Evolutionary conservation across 2,113 vertebrate species (phyloP), one percentile per base, ranked within the genome.

Genomic region (Parotia lawesii): DNA sequence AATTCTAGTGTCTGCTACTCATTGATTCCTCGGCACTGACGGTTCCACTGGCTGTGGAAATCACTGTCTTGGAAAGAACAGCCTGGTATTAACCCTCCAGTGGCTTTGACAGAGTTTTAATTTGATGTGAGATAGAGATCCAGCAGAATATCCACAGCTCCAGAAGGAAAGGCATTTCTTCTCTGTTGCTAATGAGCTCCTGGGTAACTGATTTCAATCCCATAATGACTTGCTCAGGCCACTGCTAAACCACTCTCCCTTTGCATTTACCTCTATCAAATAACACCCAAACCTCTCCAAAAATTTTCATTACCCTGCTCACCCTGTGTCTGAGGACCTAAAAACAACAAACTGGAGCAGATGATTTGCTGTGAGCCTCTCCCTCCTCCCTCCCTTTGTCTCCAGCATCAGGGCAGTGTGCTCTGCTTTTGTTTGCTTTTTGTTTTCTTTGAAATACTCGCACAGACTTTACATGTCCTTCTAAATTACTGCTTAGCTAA

Each of bases 401-500:
- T 91, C 17, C 87, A 91, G 51, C 81, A 94, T 0, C 89, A 56
- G 87, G 81, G 74, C 77, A 87, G 70, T 16, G 71, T 8, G 80
- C 67, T 54, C 2, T 58, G 66, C 93, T 87, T 94, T 95, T 89
- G 84, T 89, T 93, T 87, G 87, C 81, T 87, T 94, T 92, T 65
- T 83, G 54, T 94, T 95, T 92, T 82, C 94, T 96, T 94, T 94
- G 91, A 95, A 95, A 92, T 42, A 33, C 84, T 76, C 29, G 6
- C 19, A 15, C 67, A 37, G 44, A 50, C 93, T 95, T 96, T 95
- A 92, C 91, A 79, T 62, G 87, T 71, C 71, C 91, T 86, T 37
- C 91, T 66, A 60, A 93, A 95, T 87, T 80, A 73, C 85, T 95
- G 96, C 94, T 95, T 87, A 95, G 87, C 93, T 93, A 91, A 96